These are phyloP conservation scores for Ellobius talpinus DNA, from an alignment of 2,113 vertebrate genomes.

Conservation along the genomic window DNA sequence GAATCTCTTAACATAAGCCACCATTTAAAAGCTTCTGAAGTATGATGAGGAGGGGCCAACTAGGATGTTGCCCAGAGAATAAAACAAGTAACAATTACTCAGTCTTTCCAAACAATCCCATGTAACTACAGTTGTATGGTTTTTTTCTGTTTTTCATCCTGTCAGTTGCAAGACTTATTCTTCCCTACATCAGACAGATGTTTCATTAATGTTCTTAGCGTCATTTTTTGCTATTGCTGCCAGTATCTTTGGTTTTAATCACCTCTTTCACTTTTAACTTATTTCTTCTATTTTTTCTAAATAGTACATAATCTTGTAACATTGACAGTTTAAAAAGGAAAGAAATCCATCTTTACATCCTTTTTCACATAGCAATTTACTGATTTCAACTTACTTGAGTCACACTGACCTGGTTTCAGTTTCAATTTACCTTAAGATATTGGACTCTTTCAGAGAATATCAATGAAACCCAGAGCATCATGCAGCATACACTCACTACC, in stretches of 20 bases:
- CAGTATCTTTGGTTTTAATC: not conserved
- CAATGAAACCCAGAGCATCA: not conserved
- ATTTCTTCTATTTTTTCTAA: conserved; percentile 17
- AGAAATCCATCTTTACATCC: not conserved
- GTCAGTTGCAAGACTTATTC: not conserved
- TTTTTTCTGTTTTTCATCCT: not conserved
- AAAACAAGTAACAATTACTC: not conserved
- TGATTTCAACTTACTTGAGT: not conserved
- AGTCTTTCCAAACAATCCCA: not conserved
- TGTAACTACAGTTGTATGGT: not conserved
- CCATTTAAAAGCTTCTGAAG: not conserved
- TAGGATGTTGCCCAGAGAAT: not conserved
- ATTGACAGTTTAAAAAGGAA: not conserved
- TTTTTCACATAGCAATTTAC: not conserved
- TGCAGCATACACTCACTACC: not conserved
- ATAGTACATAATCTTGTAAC: not conserved
- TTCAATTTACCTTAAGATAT: not conserved
- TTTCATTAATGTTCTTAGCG: not conserved
- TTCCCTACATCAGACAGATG: not conserved
- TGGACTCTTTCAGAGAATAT: not conserved
- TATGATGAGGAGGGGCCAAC: not conserved
- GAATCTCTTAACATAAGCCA: conserved; percentile 8
- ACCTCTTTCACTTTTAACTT: not conserved
- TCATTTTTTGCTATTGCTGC: not conserved
- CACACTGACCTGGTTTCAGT: not conserved